A percentile compares a stretch with the other conserved stretches of the same genome.
These are phyloP conservation scores for Poeciliopsis presidionis DNA, from an alignment of 2,797 vertebrate genomes.

Conservation along the genomic window DNA sequence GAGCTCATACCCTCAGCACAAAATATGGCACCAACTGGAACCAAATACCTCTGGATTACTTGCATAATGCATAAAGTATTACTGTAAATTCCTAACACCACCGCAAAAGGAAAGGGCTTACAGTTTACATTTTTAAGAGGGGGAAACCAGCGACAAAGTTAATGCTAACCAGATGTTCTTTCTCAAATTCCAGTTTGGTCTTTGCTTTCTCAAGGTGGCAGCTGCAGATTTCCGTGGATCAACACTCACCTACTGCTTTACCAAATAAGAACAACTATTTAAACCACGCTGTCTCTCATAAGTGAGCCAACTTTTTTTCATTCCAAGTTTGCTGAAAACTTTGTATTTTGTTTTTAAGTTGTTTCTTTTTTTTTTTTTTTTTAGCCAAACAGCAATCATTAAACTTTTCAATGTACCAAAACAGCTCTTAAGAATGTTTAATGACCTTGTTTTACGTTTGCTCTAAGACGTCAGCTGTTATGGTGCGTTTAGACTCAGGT, in stretches of 20 bases:
- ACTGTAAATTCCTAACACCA: slow-evolving; percentile 19
- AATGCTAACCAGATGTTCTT: slow-evolving; percentile 72
- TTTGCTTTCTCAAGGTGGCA: slow-evolving; percentile 55
- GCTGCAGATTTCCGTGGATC: slow-evolving; percentile 43
- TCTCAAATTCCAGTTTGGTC: slow-evolving; percentile 38
- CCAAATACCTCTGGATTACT: slow-evolving; percentile 10
- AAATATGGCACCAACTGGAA: not conserved
- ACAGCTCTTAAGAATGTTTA: not conserved
- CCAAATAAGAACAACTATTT: slow-evolving; percentile 43
- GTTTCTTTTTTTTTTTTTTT: not conserved
- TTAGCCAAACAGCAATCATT: not conserved
- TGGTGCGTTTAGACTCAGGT: not conserved
- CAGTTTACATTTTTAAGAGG: slow-evolving; percentile 33
- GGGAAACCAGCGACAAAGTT: slow-evolving; percentile 46
- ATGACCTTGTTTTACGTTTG: not conserved
- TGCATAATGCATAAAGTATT: slow-evolving; percentile 9
- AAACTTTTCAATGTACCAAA: not conserved
- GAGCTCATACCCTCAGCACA: not conserved
- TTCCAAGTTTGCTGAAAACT: not conserved
- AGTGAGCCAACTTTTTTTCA: not conserved
- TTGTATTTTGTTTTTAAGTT: not conserved
- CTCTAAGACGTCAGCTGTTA: not conserved
- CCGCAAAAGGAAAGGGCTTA: slow-evolving; percentile 11
- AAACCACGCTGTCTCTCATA: not conserved
- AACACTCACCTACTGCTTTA: slow-evolving; percentile 20